These are phyloP conservation scores for Climacteris rufus DNA, from an alignment of 2,113 vertebrate species.

Conservation along the genomic window DNA sequence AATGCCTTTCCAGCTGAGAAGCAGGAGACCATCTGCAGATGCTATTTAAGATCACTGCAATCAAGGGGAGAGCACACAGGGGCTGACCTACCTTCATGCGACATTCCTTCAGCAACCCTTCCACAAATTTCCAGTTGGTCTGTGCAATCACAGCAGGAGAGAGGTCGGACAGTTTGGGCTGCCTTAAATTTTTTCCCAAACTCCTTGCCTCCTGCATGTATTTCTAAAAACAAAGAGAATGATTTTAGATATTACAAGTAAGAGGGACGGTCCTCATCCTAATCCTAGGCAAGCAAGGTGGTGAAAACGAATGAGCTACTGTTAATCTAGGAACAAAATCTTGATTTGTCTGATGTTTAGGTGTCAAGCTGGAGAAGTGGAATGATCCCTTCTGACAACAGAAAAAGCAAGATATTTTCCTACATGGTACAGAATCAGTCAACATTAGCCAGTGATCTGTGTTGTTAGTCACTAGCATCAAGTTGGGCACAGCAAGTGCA, in stretches of 20 bases:
- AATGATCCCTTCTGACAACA: background rate
- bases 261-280: background rate
- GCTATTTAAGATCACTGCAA: background rate
- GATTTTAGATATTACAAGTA: slow-evolving; percentile 25
- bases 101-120: slow-evolving; percentile 93
- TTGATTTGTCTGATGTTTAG: background rate
- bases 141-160: slow-evolving; percentile 90
- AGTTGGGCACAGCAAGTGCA: background rate
- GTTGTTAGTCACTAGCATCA: background rate
- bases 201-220: slow-evolving; percentile 85
- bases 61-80: background rate
- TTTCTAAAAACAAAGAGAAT: slow-evolving; percentile 77
- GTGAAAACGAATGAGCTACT: background rate
- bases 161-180: slow-evolving; percentile 90
- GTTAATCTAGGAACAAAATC: background rate
- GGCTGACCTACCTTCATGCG: slow-evolving; percentile 86
- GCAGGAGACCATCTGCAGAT: background rate
- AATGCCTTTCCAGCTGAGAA: background rate
- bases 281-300: slow-evolving; percentile 18
- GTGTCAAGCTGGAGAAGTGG: background rate
- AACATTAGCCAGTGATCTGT: background rate
- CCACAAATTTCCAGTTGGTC: slow-evolving; percentile 93
- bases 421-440: background rate
- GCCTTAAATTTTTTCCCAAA: slow-evolving; percentile 87
- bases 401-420: background rate